Conservation (phyloP, 1,140 invertebrate species). For the Drosophila murphyi region DNA sequence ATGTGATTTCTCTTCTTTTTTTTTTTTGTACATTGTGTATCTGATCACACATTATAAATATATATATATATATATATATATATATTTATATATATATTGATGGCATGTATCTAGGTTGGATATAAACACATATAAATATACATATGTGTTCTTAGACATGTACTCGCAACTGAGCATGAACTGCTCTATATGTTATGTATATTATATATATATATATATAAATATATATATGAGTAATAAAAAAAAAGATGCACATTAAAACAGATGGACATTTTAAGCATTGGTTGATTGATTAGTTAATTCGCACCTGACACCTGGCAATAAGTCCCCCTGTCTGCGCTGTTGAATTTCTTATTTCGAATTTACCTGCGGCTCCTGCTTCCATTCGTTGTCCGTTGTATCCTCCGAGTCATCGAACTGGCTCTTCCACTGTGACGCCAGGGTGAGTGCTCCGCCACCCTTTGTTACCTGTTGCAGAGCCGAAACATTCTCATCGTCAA, state of each 20-base stretch:
- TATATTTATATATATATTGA: not conserved
- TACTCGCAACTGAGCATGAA: not conserved
- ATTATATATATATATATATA: not conserved
- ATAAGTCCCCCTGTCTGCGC: not conserved
- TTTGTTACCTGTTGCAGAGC: conserved; percentile 93
- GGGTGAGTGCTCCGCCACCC: conserved; percentile 90
- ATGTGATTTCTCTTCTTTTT: conserved; percentile 27
- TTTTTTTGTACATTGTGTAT: not conserved
- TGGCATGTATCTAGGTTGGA: too few relatives aligned
- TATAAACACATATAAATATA: not conserved
- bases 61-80: conserved; percentile 2
- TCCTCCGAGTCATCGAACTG: conserved; percentile 97
- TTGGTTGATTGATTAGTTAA: conserved; percentile 7
- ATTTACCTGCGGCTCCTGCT: conserved; percentile 88
- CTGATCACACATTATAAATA: not conserved
- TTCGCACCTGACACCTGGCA: not conserved
- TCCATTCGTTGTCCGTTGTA: conserved; percentile 96
- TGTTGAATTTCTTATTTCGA: not conserved
- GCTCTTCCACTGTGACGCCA: conserved; percentile 96
- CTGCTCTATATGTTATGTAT: not conserved
- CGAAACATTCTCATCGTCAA: conserved; percentile 96
- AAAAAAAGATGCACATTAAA: not conserved
- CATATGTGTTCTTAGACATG: not conserved
- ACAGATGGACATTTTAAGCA: conserved; percentile 67
- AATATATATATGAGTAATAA: not conserved